Base-by-base conservation (phyloP, 2,113 vertebrate genomes). In the Melanotaenia duboulayi region DNA sequence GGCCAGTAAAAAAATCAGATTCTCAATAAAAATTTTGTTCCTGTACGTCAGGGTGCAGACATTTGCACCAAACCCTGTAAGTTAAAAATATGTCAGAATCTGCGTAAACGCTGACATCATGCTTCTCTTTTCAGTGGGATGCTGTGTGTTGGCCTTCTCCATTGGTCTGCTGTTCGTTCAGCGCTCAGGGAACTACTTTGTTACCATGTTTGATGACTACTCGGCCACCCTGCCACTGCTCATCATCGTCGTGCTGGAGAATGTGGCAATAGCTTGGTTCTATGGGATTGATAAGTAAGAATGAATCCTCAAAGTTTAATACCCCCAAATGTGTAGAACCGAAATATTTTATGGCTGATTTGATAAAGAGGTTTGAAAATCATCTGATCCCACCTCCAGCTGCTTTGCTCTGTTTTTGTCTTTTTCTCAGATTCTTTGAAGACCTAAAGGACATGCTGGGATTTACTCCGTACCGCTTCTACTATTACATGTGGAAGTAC, bases 401-500 rank as follows among this genome's bases (percentile, higher is more conserved):
- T 28, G 76, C 20, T 58, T 24, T 17, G 3, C 62, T 46, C 52
- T 54, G 28, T 66, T 58, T 37, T n/a, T 25, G 0, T 63, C 22
- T 1, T 61, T 14, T 35, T 42, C 24, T 4, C 88, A 99, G 98
- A 81, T 99, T 99, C 92, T 95, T 98, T 92, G 96, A 99, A 78
- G 98, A 99, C 86, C 89, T 99, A 67, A 96, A 95, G 77, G 97
- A 98, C 84, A 99, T 99, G 98, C 91, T 99, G 85, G 97, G 97
- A 20, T 99, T 99, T 86, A 92, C 92, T 46, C 97, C 98, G 37
- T 95, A 90, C 83, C 94, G 87, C 23, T 98, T 95, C 87, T 99
- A 98, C 84, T 99, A 98, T 83, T 99, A 99, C 86, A 97, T 96
- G 94, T 99, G 98, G 98, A 99, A 98, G 92, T 99, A 95, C 62